Evolutionary conservation across 2,797 vertebrate species (phyloP), one percentile per base, ranked within the genome.

Genomic region (Halcyon badia): DNA sequence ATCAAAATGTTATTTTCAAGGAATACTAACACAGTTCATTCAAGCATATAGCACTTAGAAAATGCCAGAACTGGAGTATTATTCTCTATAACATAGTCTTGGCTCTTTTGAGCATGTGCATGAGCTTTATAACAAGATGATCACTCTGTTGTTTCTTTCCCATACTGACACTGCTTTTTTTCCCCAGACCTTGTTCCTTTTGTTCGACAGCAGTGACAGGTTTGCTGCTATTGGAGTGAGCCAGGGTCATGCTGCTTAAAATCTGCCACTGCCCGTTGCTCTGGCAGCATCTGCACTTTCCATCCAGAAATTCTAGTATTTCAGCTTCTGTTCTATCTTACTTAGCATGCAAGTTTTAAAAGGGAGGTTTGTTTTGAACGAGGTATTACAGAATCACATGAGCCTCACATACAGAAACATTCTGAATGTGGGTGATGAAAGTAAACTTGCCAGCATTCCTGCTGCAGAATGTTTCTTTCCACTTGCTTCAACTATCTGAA

Each of bases 191-290:
- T 68, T 56, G 11, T 80, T 52, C 33, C 39, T 75, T 14, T 6
- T 11, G 60, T 80, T 46, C 0, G 0, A 87, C 28, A 46, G 14
- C 56, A 49, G 57, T 11, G 37, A 30, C 41, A 62, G 16, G 5
- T 77, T 76, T 72, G 46, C 33, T 33, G n/a, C 11, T 33, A 6
- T 4, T 31, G 33, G 7, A 62, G 10, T 4, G 30, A 75, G 16
- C 18, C 57, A 46, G 39, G 33, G 25, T 21, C 8, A 0, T 35
- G 41, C 25, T 10, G 8, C 39, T 48, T 9, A 7, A 75, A 76
- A 31, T 26, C 79, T 76, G 42, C 25, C 46, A 20, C 26, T 68
- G 58, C 24, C 26, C 60, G 11, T 60, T 76, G 41, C 41, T 49
- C 66, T 64, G 41, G 44, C 52, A 95, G 48, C 56, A 54, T 12